Evolutionary conservation across 1,140 invertebrate species (phyloP), one percentile per base, ranked within the genome.

Genomic region (Maniola jurtina): DNA sequence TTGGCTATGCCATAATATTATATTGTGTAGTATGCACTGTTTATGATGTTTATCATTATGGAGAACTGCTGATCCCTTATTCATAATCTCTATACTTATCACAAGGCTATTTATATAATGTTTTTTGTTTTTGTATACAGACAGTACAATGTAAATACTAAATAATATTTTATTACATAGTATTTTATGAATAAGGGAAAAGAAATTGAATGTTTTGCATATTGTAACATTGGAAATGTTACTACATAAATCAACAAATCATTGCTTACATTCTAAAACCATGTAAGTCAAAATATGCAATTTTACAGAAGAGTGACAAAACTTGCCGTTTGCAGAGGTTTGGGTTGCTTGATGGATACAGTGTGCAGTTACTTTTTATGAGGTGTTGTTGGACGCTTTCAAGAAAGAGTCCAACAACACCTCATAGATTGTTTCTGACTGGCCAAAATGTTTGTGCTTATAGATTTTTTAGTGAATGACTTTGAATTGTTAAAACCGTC

Each of bases 91-190:
- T 50, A 45, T 64, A 35, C 38, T 47, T 47, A 33, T 61, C 33
- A 61, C n/a, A 14, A 61, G 50, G 50, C 38, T 61, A 61, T 57
- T 57, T 15, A 40, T 14, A 57, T 34, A 40, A 57, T 35, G 38
- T 16, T 57, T 57, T 57, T 67, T 45, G 33, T n/a, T 57, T 47
- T 59, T 38, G 6, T 57, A 61, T 56, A 61, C 16, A 47, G 54
- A 63, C 71, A 83, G 79, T 83, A 80, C 81, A 82, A 79, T 88
- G 85, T 88, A 88, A 81, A 86, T 84, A 73, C 68, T 75, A 72
- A 77, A 68, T 57, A 59, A 55, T 13, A 45, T 72, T 57, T 63
- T 76, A 69, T 65, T 73, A 71, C 7, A 68, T 73, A 25, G 4
- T 25, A 25, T 25, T 25, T 73, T 79, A 66, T 82, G 75, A 78